phyloP scores from a whole-genome alignment of 2,888 invertebrate species.

The Amaurobius ferox region DNA sequence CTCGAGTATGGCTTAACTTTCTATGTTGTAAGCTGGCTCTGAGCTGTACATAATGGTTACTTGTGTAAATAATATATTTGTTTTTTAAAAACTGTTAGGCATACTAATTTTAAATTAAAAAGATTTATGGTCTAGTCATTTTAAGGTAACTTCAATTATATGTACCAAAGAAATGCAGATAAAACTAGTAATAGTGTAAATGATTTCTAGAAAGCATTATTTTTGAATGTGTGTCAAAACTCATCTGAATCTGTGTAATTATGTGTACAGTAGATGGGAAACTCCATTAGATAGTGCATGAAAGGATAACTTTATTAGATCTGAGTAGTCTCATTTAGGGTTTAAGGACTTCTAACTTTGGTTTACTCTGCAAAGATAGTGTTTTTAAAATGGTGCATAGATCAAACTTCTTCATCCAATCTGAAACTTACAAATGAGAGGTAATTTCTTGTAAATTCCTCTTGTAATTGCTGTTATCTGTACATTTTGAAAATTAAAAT shows the following conservation, averaged over 20 bases:
- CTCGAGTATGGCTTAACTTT: not conserved
- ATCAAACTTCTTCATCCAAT: no score
- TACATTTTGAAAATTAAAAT: no score
- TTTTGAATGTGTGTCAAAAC: not conserved
- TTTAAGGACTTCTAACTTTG: no score
- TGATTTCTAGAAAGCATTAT: not conserved
- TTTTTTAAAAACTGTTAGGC: not conserved
- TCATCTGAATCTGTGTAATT: not conserved
- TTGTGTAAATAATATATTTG: not conserved
- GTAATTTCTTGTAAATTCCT: no score
- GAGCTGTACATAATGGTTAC: conserved; percentile 11
- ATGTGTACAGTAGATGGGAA: not conserved
- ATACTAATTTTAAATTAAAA: conserved; percentile 5
- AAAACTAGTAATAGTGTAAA: not conserved
- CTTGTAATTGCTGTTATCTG: no score
- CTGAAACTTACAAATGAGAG: no score
- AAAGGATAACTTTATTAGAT: no score
- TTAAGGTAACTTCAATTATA: not conserved
- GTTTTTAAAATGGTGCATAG: no score
- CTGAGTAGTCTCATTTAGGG: no score
- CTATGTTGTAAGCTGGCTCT: not conserved
- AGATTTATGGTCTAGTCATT: conserved; percentile 13
- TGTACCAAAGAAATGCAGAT: not conserved
- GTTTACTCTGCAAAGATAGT: no score
- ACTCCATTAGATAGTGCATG: not conserved